These are phyloP conservation scores for Metallyticus violacea DNA, from an alignment of 2,888 invertebrate species.

Conservation along the genomic window DNA sequence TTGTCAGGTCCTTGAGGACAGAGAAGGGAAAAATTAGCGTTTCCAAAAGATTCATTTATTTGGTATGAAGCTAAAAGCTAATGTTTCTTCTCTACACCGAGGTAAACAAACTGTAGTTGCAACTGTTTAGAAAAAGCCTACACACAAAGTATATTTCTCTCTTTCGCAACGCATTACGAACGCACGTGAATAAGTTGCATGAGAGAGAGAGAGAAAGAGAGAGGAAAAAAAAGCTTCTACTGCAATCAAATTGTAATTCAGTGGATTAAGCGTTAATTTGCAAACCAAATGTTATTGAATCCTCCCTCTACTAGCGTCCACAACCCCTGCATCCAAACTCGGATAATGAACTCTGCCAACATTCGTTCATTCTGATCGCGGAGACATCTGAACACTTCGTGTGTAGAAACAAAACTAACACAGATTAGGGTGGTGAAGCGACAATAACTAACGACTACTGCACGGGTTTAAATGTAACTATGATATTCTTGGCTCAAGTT, in stretches of 20 bases:
- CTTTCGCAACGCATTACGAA: neutral
- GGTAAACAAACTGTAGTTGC: too few species aligned
- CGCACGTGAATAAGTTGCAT: neutral
- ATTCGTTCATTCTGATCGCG: neutral
- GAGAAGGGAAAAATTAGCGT: too few species aligned
- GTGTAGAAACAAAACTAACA: neutral
- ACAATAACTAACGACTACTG: too few species aligned
- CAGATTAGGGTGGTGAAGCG: too few species aligned
- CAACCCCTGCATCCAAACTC: neutral
- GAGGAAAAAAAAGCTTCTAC: neutral
- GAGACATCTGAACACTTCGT: too few species aligned
- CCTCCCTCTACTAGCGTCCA: neutral
- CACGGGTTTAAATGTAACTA: too few species aligned
- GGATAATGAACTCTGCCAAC: neutral
- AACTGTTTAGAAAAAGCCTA: neutral
- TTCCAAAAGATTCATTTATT: too few species aligned
- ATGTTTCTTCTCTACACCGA: too few species aligned
- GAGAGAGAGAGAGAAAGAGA: neutral
- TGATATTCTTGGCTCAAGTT: too few species aligned
- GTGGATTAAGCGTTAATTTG: neutral
- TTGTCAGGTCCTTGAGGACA: too few species aligned
- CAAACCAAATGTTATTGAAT: slow-evolving; percentile 3
- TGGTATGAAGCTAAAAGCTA: too few species aligned
- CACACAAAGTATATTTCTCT: neutral
- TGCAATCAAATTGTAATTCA: neutral